These are phyloP conservation scores for Andrena dorsata DNA, from an alignment of 2,888 invertebrate species.

Conservation along the genomic window DNA sequence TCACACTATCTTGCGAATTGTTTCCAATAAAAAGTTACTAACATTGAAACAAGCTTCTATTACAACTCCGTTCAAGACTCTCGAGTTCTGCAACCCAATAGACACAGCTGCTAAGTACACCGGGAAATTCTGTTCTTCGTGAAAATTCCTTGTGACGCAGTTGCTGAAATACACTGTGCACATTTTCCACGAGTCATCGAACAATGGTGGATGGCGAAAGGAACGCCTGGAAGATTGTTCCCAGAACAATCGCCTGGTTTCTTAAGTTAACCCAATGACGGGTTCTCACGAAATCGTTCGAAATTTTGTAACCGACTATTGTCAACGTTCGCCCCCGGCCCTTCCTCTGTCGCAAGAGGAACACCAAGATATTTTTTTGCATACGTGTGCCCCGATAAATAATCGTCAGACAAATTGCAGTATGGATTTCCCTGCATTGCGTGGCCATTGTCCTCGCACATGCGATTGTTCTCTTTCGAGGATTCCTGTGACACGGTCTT, in stretches of 20 bases:
- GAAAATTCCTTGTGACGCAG: not conserved
- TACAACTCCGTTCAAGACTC: not conserved
- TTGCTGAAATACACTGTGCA: not conserved
- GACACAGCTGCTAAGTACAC: not conserved
- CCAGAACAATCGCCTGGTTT: constrained; percentile 74
- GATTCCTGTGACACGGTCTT: constrained; percentile 52
- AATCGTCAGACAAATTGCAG: constrained; percentile 20
- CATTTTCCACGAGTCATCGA: constrained; percentile 52
- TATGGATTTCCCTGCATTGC: constrained; percentile 62
- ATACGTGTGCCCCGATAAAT: not conserved
- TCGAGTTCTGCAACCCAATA: not conserved
- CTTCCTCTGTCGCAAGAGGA: not conserved
- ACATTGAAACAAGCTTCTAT: no score
- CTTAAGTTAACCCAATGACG: constrained; percentile 66
- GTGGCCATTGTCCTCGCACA: constrained; percentile 61
- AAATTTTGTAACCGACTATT: constrained; percentile 77
- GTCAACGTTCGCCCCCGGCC: constrained; percentile 43
- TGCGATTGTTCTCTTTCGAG: constrained; percentile 66
- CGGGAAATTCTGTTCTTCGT: not conserved
- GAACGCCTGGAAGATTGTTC: constrained; percentile 38
- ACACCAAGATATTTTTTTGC: not conserved
- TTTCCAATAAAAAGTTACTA: no score
- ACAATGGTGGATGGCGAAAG: constrained; percentile 66
- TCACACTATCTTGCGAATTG: no score
- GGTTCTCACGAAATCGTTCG: constrained; percentile 79